Evolutionary conservation across 2,888 invertebrate species (phyloP).

Genomic region (Poecilus cupreus): DNA sequence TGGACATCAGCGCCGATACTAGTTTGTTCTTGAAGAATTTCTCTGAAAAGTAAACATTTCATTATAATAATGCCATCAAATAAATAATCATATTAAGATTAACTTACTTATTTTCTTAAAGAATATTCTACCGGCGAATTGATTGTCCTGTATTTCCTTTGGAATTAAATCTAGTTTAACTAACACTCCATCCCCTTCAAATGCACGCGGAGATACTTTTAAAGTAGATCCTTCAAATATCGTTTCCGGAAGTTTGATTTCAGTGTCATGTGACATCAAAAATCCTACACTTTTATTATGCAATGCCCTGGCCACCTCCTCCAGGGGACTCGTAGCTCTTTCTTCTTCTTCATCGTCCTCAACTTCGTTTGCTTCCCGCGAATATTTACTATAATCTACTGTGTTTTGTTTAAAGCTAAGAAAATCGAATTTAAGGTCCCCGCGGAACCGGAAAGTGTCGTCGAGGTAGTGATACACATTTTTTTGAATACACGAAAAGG

Average conservation of each 20-base stretch:
- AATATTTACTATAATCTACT: constrained; percentile 77
- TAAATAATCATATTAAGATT: background rate
- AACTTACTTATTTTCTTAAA: constrained; percentile 83
- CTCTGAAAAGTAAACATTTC: constrained; percentile 75
- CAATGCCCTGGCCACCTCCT: constrained; percentile 84
- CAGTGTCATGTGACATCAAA: constrained; percentile 85
- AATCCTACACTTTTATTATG: constrained; percentile 83
- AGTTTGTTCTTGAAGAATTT: constrained; percentile 86
- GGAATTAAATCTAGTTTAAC: constrained; percentile 84
- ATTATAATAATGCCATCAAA: background rate
- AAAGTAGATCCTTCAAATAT: constrained; percentile 84
- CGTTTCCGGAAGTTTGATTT: constrained; percentile 81
- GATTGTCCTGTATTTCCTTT: constrained; percentile 68
- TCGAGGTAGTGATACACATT: constrained; percentile 85
- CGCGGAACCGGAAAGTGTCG: constrained; percentile 78
- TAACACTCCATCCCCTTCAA: constrained; percentile 84
- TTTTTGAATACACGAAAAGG: constrained; percentile 85
- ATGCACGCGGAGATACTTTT: constrained; percentile 82
- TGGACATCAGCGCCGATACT: constrained; percentile 82
- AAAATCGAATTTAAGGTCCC: constrained; percentile 81
- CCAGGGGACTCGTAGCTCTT: constrained; percentile 76
- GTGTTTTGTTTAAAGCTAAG: constrained; percentile 80
- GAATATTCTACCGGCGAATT: constrained; percentile 77
- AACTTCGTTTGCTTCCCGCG: constrained; percentile 73
- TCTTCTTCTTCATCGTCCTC: constrained; percentile 71